Evolutionary conservation across 1,140 invertebrate species (phyloP), one percentile per base, ranked within the genome.

Genomic region (Pogonognathellus flavescens): DNA sequence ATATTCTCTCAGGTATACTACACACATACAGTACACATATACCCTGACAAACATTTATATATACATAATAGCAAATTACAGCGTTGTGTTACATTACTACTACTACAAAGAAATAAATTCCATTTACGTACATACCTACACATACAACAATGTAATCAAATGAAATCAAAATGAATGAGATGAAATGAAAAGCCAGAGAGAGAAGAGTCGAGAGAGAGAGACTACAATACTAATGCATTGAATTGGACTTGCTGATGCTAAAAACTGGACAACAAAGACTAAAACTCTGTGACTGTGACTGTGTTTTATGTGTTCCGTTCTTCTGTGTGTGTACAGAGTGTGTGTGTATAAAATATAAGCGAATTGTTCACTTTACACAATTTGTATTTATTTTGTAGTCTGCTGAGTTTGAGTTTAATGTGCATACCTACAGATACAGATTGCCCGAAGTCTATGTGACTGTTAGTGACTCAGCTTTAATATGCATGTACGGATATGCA

Each of bases 141-240:
- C 16, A 60, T 60, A 60, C 16, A 20, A 80, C 20, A 31, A 52
- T 22, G 41, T 50, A 55, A 80, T 80, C 16, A 20, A 52, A 55
- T 55, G 52, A 80, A 66, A 66, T 66, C 18, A 66, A 66, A 66
- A 66, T 14, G 62, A 66, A 66, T 66, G 22, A 20, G 62, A 31
- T 66, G 22, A 25, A 25, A 25, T 66, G 22, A 13, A 66, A 25
- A 14, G 62, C 20, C 20, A 66, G 25, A 66, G 62, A 10, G 59
- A 20, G 1, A 10, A 66, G 20, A 31, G 14, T 66, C 10, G 5
- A 14, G 20, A 4, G 13, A 9, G 14, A 16, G 59, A 18, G 18
- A 18, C 9, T 8, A 14, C 20, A 20, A 66, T 25, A 31, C 62
- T 25, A 66, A 66, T 66, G 62, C 20, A 66, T 66, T 66, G 25